phyloP scores from a whole-genome alignment of 2,888 invertebrate genomes.

The Nudaria mundana region DNA sequence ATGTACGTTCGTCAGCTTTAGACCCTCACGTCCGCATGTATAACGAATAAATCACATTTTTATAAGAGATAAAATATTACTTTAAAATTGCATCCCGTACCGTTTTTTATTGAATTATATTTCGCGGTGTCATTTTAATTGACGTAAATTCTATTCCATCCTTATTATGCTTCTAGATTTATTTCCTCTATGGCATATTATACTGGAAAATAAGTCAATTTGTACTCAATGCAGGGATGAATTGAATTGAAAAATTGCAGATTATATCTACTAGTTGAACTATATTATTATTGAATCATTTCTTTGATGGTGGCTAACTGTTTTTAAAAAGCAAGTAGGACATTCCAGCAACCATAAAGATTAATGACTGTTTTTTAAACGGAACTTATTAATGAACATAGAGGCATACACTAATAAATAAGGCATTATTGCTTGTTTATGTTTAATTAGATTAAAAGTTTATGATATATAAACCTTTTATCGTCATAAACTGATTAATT shows the following conservation, averaged over 20 bases:
- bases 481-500: neutral
- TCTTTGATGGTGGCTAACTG: constrained; percentile 1
- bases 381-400: constrained; percentile 1
- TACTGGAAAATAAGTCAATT: constrained; percentile 30
- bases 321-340: constrained; percentile 1
- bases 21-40: constrained; percentile 29
- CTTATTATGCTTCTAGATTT: constrained; percentile 13
- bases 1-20: constrained; percentile 36
- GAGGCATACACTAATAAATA: neutral
- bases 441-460: neutral
- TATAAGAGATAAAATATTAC: constrained; percentile 21
- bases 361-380: constrained; percentile 1
- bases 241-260: constrained; percentile 18
- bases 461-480: neutral
- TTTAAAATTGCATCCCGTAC: constrained; percentile 12
- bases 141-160: constrained; percentile 22
- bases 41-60: constrained; percentile 36
- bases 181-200: constrained; percentile 20
- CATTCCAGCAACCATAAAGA: constrained; percentile 1
- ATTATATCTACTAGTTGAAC: constrained; percentile 16
- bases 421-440: neutral
- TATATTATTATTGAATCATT: constrained; percentile 5
- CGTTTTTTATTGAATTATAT: constrained; percentile 24
- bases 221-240: constrained; percentile 24
- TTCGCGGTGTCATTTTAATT: constrained; percentile 27